Evolutionary conservation across 1,140 invertebrate species (phyloP), one percentile per base, ranked within the genome.

Genomic region (Schlechtendalia chinensis): DNA sequence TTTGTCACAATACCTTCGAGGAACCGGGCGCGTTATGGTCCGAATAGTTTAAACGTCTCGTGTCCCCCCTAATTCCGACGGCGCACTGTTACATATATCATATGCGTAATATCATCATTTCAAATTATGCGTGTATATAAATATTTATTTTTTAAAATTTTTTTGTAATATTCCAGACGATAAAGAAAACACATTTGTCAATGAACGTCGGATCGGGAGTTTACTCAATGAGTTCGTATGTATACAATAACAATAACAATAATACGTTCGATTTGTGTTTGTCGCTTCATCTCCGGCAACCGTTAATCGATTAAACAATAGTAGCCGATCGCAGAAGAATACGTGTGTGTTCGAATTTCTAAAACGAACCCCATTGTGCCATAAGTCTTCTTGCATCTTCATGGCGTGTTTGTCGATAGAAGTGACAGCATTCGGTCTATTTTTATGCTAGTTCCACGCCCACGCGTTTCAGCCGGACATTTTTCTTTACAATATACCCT

Each of bases 401-500:
- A 8, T n/a, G 22, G 65, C 12, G 12, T 50, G 14, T 14, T 22
- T 22, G 65, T 24, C 39, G 6, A 54, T 8, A 53, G 24, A 72
- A 53, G 17, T 54, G 24, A 54, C 50, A 6, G 4, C 3, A 4
- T 3, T 3, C 8, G 22, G 45, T 72, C 50, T 72, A 72, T 72
- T 72, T 72, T 72, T 72, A 72, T 4, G 17, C 50, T 6, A 5
- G 69, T 54, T 53, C 19, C 50, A 53, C 69, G 24, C 69, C 69
- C 27, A 29, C 69, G 6, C 69, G 47, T 12, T 17, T 0, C 16
- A 14, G 69, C 22, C 3, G 0, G 16, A 54, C 47, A 29, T 54
- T 32, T 71, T 71, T 29, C 47, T 32, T 8, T 39, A 39, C 32
- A 39, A 39, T 39, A 39, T 29, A 72, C 69, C 69, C 69, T 72